Evolutionary conservation across 2,797 vertebrate species (phyloP), one percentile per base, ranked within the genome.

Genomic region (Clarias laeviceps): DNA sequence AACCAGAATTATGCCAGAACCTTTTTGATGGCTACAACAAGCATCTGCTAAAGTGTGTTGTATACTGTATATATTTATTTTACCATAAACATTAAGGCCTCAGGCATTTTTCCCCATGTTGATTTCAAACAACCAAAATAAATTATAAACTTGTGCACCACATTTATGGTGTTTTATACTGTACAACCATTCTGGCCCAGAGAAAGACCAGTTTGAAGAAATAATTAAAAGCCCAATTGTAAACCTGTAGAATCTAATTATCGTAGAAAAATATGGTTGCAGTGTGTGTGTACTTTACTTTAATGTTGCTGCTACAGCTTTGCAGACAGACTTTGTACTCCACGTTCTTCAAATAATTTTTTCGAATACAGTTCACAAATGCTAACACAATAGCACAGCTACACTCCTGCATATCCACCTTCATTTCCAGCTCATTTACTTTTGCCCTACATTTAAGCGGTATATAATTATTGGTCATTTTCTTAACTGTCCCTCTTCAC

Each of bases 381-480:
- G 74, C 56, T 59, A 78, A 78, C 69, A 79, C 64, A 56, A 50
- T 34, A 32, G 27, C 57, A 4, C 72, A 80, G 40, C 50, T 22
- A 54, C 62, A 80, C 69, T 72, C 80, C 70, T 62, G 29, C 65
- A 15, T 40, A 68, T 77, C 34, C 68, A 90, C 84, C 87, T 62
- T 79, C 24, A 62, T 79, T 50, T 22, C 82, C 87, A 77, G 50
- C 85, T 86, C 78, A 80, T 82, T 82, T 77, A n/a, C 37, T 82
- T 80, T 62, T 61, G 90, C 87, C 84, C 83, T 88, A 83, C 86
- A 70, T 89, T 80, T 64, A 83, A 83, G 17, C n/a, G 7, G 14
- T 45, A n/a, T 64, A 40, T 79, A 79, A 79, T 40, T 34, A 40
- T 37, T 82, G 80, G 86, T 77, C 64, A 84, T 83, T 69, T 84